Conservation (phyloP, 1,140 invertebrate genomes). For the Nebria ingens region DNA sequence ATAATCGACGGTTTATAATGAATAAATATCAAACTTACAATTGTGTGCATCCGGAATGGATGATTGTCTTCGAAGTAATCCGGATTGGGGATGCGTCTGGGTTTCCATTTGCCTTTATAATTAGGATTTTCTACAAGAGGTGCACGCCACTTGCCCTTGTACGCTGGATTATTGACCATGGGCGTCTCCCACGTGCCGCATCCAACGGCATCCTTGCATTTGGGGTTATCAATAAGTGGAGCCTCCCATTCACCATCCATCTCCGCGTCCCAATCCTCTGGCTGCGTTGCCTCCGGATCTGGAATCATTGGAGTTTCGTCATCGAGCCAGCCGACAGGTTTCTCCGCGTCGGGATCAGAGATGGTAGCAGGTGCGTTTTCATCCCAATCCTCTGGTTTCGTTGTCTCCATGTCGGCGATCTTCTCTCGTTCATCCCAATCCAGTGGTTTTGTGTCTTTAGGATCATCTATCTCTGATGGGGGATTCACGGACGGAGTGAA, state of each 20-base stretch:
- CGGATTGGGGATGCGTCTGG: slow-evolving; percentile 77
- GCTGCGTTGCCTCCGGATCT: slow-evolving; percentile 79
- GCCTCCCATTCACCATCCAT: slow-evolving; percentile 99
- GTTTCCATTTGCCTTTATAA: slow-evolving; percentile 92
- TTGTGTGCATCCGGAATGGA: slow-evolving; percentile 84
- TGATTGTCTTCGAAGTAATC: slow-evolving; percentile 86
- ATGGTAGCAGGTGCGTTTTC: slow-evolving; percentile 70
- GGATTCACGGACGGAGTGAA: slow-evolving; percentile 92
- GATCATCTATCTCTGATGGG: slow-evolving; percentile 90
- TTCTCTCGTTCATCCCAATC: slow-evolving; percentile 98
- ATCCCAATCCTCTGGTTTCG: slow-evolving; percentile 91
- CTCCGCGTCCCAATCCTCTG: slow-evolving; percentile 92
- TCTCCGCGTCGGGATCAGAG: slow-evolving; percentile 47
- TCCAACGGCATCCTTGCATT: slow-evolving; percentile 69
- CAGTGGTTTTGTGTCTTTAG: slow-evolving; percentile 75
- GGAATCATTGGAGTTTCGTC: slow-evolving; percentile 82
- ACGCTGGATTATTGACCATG: slow-evolving; percentile 80
- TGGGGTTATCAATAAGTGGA: slow-evolving; percentile 81
- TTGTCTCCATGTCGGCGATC: slow-evolving; percentile 77
- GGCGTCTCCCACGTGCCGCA: slow-evolving; percentile 88
- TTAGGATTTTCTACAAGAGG: slow-evolving; percentile 88
- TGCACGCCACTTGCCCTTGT: slow-evolving; percentile 87
- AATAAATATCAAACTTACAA: slow-evolving; percentile 81
- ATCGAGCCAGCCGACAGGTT: slow-evolving; percentile 91
- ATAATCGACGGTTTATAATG: no score